Evolutionary conservation across 2,888 invertebrate genomes (phyloP), one percentile per base, ranked within the genome.

Genomic region (Euclidia mi): DNA sequence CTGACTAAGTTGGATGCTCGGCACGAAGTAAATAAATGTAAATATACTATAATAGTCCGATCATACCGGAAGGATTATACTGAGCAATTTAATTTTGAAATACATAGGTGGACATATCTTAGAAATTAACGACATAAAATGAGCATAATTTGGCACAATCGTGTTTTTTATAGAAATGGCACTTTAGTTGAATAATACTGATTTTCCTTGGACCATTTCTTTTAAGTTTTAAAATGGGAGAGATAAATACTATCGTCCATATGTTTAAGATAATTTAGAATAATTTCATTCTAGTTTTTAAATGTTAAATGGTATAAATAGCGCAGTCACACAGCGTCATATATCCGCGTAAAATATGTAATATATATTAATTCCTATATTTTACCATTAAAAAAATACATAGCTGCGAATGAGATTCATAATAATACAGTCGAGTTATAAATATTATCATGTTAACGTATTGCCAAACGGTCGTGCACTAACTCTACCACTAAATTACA

Each of bases 401-500:
- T 76, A 85, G 82, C 84, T 82, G 86, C 81, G 61, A 68, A 82
- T 82, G 85, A 86, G 85, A 86, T 84, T 87, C 85, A 75, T 78
- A 75, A 76, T 77, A 79, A 76, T 77, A 81, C 80, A 81, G 78
- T 81, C 76, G 57, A 77, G 75, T 72, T 68, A 70, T 66, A 69
- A 76, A 78, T 78, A 71, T 55, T 71, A 73, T 66, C 68, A 67
- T 59, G 67, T 73, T 76, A 74, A 72, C 53, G 82, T 87, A 88
- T 88, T 85, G 90, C 89, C 88, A 90, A 88, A 74, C 84, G 79
- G 79, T 79, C 93, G 93, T 92, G 93, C 93, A 92, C 90, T 90
- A 91, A 72, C 72, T 82, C 87, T 85, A 87, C 78, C 56, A 69
- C 80, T 81, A 82, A 78, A 59, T 76, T 84, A 82, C 81, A 77